Evolutionary conservation across 2,888 invertebrate species (phyloP).

Genomic region (Rotaria macrura): DNA sequence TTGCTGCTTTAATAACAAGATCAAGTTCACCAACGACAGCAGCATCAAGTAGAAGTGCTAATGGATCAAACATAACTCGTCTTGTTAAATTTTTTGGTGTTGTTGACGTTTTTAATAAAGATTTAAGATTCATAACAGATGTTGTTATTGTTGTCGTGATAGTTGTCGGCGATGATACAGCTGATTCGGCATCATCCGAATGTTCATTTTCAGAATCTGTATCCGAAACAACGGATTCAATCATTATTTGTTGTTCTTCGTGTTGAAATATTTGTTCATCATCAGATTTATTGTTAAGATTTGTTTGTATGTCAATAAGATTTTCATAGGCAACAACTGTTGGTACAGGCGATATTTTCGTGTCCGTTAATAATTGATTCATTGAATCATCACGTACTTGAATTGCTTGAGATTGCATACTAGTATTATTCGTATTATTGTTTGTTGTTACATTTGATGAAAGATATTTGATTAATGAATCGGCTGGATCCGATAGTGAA

Average conservation of each 20-base stretch:
- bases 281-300: not conserved
- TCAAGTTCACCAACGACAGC: constrained; percentile 95
- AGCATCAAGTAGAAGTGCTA: constrained; percentile 86
- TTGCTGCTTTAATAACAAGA: constrained; percentile 83
- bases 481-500: constrained; percentile 25
- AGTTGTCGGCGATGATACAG: not conserved
- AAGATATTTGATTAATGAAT: not conserved
- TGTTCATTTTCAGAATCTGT: not conserved
- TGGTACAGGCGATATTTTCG: not conserved
- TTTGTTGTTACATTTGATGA: not conserved
- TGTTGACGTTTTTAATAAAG: not conserved
- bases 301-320: not conserved
- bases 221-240: not conserved
- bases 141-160: not conserved
- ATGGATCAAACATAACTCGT: constrained; percentile 66
- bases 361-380: not conserved
- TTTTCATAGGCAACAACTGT: not conserved
- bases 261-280: not conserved
- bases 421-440: not conserved
- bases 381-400: not conserved
- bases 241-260: not conserved
- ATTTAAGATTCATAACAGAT: not conserved
- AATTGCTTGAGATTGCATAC: not conserved
- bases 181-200: not conserved
- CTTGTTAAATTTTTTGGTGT: constrained; percentile 20